phyloP scores from a whole-genome alignment of 2,797 vertebrate species.

The Cercopithecus diana region DNA sequence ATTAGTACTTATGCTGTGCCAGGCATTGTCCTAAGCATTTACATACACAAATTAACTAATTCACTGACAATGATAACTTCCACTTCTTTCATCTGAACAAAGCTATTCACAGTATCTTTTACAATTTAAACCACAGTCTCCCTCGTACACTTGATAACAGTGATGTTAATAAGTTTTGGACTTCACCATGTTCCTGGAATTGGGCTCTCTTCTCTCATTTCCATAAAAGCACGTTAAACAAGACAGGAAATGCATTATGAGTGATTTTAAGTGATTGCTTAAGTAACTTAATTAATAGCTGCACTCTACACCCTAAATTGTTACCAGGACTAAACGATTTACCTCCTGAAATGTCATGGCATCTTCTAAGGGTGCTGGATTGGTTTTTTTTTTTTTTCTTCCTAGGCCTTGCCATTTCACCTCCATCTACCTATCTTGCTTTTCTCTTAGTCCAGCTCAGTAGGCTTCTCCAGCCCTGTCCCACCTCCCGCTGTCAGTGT shows the following conservation, averaged over 20 bases:
- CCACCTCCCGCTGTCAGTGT: background rate
- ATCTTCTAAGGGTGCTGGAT: background rate
- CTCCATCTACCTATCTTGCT: background rate
- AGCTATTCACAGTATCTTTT: background rate
- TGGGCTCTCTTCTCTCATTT: background rate
- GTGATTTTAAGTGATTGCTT: background rate
- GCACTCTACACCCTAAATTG: background rate
- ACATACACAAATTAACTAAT: background rate
- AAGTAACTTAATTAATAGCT: background rate
- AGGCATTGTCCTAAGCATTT: background rate
- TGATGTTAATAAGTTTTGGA: background rate
- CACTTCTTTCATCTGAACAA: background rate
- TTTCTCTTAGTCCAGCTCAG: background rate
- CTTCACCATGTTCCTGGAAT: background rate
- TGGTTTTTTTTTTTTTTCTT: accelerated
- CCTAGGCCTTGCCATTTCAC: background rate
- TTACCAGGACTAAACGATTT: background rate
- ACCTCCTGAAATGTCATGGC: background rate
- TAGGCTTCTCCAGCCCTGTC: background rate
- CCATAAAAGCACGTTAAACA: background rate
- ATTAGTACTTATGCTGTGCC: background rate
- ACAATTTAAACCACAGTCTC: background rate
- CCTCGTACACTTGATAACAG: accelerated
- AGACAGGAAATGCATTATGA: background rate
- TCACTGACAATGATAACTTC: background rate